These are phyloP conservation scores for Belonocnema kinseyi DNA, from an alignment of 1,140 invertebrate species.

Conservation along the genomic window DNA sequence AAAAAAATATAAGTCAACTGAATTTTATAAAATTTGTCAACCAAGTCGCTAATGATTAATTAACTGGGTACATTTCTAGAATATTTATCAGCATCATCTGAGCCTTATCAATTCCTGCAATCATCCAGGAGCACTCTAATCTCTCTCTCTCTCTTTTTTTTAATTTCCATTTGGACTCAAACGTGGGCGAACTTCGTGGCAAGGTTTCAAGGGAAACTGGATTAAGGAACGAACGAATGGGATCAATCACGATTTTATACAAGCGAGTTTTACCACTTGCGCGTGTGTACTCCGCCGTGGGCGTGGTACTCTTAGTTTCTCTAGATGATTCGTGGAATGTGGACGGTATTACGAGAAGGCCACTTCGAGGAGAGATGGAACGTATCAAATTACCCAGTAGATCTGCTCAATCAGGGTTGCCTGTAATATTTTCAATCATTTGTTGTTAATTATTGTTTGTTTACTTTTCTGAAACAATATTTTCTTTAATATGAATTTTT, in stretches of 20 bases:
- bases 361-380: background rate
- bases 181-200: slow-evolving; percentile 42
- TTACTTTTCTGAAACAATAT: no score
- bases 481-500: no score
- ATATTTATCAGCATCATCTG: slow-evolving; percentile 16
- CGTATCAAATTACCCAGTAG: background rate
- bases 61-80: background rate
- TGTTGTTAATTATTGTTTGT: no score
- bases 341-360: slow-evolving; percentile 42
- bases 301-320: background rate
- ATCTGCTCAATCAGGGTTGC: slow-evolving; percentile 39
- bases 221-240: slow-evolving; percentile 20
- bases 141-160: background rate
- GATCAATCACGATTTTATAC: slow-evolving; percentile 34
- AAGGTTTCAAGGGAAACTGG: slow-evolving; percentile 15
- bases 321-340: slow-evolving; percentile 39
- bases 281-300: slow-evolving; percentile 28
- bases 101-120: slow-evolving; percentile 9
- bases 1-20: no score
- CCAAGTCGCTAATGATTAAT: background rate
- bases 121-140: slow-evolving; percentile 11
- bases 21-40: no score
- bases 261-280: slow-evolving; percentile 21
- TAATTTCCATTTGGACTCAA: background rate
- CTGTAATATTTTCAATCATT: no score